Evolutionary conservation across 2,888 invertebrate species (phyloP).

Genomic region (Epistrophe eligans): DNA sequence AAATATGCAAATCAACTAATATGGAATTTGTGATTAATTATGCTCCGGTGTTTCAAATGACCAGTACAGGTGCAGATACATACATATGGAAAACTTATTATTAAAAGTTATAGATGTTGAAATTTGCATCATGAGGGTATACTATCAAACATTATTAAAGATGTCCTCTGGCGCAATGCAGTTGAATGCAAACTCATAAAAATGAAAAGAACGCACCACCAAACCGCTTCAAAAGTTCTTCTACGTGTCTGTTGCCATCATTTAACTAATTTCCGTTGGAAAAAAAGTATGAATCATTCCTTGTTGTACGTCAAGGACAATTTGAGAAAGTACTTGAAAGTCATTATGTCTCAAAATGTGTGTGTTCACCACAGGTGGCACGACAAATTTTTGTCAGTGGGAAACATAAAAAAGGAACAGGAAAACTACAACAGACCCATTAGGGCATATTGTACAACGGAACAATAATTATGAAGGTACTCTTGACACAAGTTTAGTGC

Average conservation of each 20-base stretch:
- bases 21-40: slow-evolving; percentile 81
- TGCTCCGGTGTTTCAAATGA: slow-evolving; percentile 67
- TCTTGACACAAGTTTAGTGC: slow-evolving; percentile 65
- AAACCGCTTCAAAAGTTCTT: slow-evolving; percentile 54
- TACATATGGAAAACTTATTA: slow-evolving; percentile 12
- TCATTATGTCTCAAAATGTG: slow-evolving; percentile 61
- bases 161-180: slow-evolving; percentile 61
- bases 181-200: slow-evolving; percentile 48
- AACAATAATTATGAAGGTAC: slow-evolving; percentile 63
- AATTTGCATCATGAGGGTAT: slow-evolving; percentile 61
- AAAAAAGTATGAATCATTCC: slow-evolving; percentile 44
- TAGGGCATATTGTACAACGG: slow-evolving; percentile 59
- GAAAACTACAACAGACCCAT: slow-evolving; percentile 66
- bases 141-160: slow-evolving; percentile 55
- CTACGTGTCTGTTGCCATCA: slow-evolving; percentile 68
- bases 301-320: slow-evolving; percentile 58
- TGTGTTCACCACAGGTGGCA: slow-evolving; percentile 72
- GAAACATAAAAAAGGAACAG: slow-evolving; percentile 39
- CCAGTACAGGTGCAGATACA: slow-evolving; percentile 57
- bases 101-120: slow-evolving; percentile 34
- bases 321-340: slow-evolving; percentile 67
- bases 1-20: slow-evolving; percentile 80
- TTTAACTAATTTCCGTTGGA: slow-evolving; percentile 62
- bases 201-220: slow-evolving; percentile 20
- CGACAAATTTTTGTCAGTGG: slow-evolving; percentile 62